Evolutionary conservation across 2,888 invertebrate genomes (phyloP), one percentile per base, ranked within the genome.

Genomic region (Clistopyga incitator): DNA sequence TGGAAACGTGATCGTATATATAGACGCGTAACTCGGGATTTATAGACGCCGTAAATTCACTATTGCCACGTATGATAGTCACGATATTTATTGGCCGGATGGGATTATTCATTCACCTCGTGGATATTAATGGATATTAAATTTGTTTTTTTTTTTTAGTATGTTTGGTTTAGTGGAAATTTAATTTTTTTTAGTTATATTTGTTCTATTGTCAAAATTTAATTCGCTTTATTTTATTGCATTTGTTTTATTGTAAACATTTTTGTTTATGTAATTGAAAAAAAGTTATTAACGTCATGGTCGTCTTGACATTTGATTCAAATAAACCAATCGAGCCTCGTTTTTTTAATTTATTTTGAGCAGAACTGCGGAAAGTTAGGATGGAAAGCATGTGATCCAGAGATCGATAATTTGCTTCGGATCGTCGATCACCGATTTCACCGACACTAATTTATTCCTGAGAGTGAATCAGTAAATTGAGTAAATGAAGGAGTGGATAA

Each of bases 1-100:
- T 54, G 67, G 56, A 67, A 45, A 54, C 68, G 77, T 59, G 76
- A 76, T 67, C 42, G 56, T 34, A n/a, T 29, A 23, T 18, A n/a
- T 50, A 8, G 23, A 54, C 54, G 54, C 54, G 29, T 29, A 10
- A 2, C 52, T 18, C 2, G 52, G 52, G 52, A 52, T 20, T 20
- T 20, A 52, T 20, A 20, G 23, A 54, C 54, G 54, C 54, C 3
- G 54, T 54, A 54, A 54, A 54, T 54, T 54, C 23, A 54, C 23
- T 13, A 54, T 23, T 2, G 13, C 54, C 13, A 23, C 23, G 11
- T n/a, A 18, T 54, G 11, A 6, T 50, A 54, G n/a, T 47, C 47
- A 47, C n/a, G 38, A 38, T 8, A 10, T 38, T 38, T 6, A 38
- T 38, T 38, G 8, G 8, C 38, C 38, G 6, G 10, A 38, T 38